phyloP scores from a whole-genome alignment of 2,113 vertebrate genomes.

The Melanocharis versteri region DNA sequence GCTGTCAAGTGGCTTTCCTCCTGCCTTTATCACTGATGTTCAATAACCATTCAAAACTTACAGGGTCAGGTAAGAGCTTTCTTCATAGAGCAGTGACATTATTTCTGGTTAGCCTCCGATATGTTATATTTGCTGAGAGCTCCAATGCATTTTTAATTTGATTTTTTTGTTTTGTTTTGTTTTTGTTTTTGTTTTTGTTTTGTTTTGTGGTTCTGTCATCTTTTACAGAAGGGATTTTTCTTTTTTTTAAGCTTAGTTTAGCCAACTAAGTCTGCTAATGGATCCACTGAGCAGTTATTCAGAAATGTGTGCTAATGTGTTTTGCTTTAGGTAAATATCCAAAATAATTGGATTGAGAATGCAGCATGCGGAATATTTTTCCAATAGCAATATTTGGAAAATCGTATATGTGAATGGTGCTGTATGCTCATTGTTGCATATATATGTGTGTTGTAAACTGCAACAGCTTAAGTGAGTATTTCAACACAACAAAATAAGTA shows the following conservation, averaged over 20 bases:
- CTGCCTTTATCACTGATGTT: slow-evolving; percentile 68
- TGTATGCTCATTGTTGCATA: slow-evolving; percentile 54
- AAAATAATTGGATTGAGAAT: slow-evolving; percentile 26
- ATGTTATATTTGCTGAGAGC: slow-evolving; percentile 52
- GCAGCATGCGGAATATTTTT: slow-evolving; percentile 50
- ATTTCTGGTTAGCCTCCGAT: slow-evolving; percentile 29
- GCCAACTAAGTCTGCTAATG: not conserved
- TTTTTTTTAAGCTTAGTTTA: not conserved
- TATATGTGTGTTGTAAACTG: slow-evolving; percentile 12
- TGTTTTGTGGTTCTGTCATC: slow-evolving; percentile 20
- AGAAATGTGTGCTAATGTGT: slow-evolving; percentile 11
- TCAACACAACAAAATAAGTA: not conserved
- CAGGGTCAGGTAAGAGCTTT: slow-evolving; percentile 68
- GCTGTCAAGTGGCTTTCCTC: slow-evolving; percentile 68
- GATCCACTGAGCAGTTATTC: not conserved
- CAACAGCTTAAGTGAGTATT: not conserved
- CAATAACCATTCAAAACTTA: slow-evolving; percentile 69
- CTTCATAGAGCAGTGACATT: slow-evolving; percentile 64
- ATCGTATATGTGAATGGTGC: slow-evolving; percentile 14
- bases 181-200: not conserved
- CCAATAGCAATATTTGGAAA: slow-evolving; percentile 54
- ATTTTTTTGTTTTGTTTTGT: not conserved
- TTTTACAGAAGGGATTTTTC: not conserved
- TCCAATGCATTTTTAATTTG: slow-evolving; percentile 39
- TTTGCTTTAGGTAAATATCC: slow-evolving; percentile 26